These are phyloP conservation scores for Bovichtus diacanthus DNA, from an alignment of 2,797 vertebrate genomes.

Conservation along the genomic window DNA sequence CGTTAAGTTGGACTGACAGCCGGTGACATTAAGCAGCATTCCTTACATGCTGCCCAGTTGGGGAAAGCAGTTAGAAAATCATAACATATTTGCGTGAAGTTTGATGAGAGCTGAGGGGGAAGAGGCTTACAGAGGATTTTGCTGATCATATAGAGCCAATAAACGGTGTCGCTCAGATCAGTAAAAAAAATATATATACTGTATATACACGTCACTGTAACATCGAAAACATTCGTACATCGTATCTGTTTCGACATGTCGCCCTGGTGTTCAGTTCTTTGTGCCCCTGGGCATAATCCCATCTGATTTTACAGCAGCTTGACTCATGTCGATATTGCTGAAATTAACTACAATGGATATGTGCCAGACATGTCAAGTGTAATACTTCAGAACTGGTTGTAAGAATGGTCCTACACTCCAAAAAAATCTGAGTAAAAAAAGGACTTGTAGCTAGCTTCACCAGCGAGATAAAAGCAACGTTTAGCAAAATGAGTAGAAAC, in stretches of 20 bases:
- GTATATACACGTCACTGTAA: no score
- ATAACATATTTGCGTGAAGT: constrained; percentile 68
- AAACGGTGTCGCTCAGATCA: constrained; percentile 19
- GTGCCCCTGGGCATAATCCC: constrained; percentile 13
- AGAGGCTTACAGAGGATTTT: constrained; percentile 53
- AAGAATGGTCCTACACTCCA: not conserved
- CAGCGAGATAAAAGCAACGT: no score
- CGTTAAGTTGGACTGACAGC: constrained; percentile 57
- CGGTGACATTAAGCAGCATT: constrained; percentile 67
- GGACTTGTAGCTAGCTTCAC: no score
- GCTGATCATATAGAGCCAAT: constrained; percentile 42
- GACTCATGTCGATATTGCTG: constrained; percentile 16
- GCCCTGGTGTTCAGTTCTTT: constrained; percentile 6
- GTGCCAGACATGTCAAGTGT: constrained; percentile 23
- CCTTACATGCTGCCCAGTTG: constrained; percentile 53
- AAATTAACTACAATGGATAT: constrained; percentile 22
- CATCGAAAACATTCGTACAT: constrained; percentile 22
- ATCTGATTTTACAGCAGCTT: constrained; percentile 30
- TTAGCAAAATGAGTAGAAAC: no score
- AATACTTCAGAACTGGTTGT: not conserved
- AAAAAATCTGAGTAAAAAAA: not conserved
- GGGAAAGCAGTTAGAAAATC: constrained; percentile 59
- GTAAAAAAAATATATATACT: constrained; percentile 1
- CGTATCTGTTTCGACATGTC: constrained; percentile 37
- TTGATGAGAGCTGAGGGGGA: constrained; percentile 46